A percentile compares a stretch with the other conserved stretches of the same genome.
Conservation (phyloP, 1,140 invertebrate genomes). For the Panagrolaimus sp. region DNA sequence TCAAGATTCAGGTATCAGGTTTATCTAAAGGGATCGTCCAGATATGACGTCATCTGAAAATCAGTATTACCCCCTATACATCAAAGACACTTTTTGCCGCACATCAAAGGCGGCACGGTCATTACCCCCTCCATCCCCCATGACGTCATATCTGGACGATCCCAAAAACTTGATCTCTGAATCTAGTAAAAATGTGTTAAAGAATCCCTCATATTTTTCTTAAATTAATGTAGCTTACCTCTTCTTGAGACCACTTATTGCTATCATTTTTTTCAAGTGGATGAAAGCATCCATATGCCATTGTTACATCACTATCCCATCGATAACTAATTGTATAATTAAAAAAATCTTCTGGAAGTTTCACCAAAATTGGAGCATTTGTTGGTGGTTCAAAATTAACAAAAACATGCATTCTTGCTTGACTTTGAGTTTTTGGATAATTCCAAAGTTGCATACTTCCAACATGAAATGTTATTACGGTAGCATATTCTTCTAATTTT, state of each 20-base stretch:
- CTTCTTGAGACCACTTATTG: not conserved
- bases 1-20: no score
- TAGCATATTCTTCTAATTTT: not conserved
- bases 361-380: not conserved
- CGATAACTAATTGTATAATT: constrained; percentile 9
- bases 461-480: not conserved
- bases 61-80: no score
- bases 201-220: no score
- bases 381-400: constrained; percentile 8
- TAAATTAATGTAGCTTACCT: not conserved
- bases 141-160: no score
- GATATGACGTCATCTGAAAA: no score
- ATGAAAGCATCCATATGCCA: not conserved
- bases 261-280: not conserved
- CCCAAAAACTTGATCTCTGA: no score
- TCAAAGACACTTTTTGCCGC: no score
- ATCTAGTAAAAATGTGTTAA: no score
- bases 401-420: not conserved
- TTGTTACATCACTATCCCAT: not conserved
- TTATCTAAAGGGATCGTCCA: no score
- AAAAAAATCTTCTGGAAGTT: not conserved
- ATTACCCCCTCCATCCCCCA: no score
- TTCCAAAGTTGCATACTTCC: not conserved
- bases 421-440: not conserved
- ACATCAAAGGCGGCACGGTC: no score